Conservation (phyloP, 2,797 vertebrate species). For the Tauraco hartlaubi region DNA sequence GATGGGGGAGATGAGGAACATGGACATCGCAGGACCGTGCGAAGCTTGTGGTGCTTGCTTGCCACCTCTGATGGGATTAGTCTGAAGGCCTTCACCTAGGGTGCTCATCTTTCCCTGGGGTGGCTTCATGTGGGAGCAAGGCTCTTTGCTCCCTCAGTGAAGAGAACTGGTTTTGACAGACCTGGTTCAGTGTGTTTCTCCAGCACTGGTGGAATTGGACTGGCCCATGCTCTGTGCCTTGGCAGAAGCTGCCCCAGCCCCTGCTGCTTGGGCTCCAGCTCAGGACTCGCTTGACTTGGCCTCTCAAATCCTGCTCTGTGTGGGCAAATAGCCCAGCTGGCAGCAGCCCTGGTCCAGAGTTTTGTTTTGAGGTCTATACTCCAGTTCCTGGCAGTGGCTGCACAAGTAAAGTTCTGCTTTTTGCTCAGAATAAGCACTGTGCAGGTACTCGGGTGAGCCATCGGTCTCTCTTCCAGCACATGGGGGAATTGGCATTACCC, state of each 20-base stretch:
- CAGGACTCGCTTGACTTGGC: background rate
- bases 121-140: background rate
- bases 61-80: background rate
- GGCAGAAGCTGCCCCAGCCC: background rate
- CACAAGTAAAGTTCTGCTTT: background rate
- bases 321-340: background rate
- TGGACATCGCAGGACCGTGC: rapidly evolving
- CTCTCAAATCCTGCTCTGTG: background rate
- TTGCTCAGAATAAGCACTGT: background rate
- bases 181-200: background rate
- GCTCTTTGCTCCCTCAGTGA: background rate
- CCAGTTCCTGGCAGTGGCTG: background rate
- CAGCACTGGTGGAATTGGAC: background rate
- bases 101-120: background rate
- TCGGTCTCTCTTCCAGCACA: rapidly evolving
- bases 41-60: background rate
- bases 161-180: background rate
- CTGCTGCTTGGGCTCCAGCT: background rate
- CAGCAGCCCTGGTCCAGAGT: background rate
- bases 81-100: background rate
- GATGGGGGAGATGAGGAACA: background rate
- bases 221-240: background rate
- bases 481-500: rapidly evolving
- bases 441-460: background rate
- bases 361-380: background rate